Base-by-base conservation (phyloP, 2,888 invertebrate species). In the Melanostoma scalare region DNA sequence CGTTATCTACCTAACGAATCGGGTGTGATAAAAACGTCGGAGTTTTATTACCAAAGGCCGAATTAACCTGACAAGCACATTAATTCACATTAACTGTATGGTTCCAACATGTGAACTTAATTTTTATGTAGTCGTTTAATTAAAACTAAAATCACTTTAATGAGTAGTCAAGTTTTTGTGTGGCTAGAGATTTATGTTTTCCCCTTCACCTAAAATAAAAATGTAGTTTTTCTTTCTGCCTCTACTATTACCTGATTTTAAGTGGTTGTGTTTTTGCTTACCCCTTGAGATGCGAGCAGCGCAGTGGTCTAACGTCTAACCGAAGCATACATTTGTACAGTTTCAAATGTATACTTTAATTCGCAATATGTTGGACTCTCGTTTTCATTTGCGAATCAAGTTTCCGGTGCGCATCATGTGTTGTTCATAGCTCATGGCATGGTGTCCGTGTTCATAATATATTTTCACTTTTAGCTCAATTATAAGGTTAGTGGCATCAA, bases 381-480 rank as follows among this genome's bases (percentile, higher is more conserved):
- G 35, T 68, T 81, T 77, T 82, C 63, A 52, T 77, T 77, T 20
- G 20, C 58, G 56, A 63, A 82, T 77, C 72, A 55, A 72, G 68
- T 73, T 77, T 77, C 61, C 52, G 56, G 52, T 61, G 46, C 61
- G 52, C 68, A 72, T 81, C 77, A 81, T 73, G 61, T 40, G 42
- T 20, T 3, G 33, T 35, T 55, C 42, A 35, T 20, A 3, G 33
- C 55, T 1, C 53, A 48, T 35, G 48, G 36, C 58, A 9, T 48
- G 50, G 42, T 60, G 48, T 63, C 52, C 46, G 35, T 46, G 48
- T 20, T 42, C 48, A 61, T 60, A 60, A 72, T 67, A 30, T 55
- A 67, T 76, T 76, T 81, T 81, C 67, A 81, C 76, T 76, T 76
- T 81, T 76, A 53, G 40, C 10, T 50, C 65, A 52, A 44, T 33